Base-by-base conservation (phyloP, 1,140 invertebrate genomes). In the Araneus ventricosus region DNA sequence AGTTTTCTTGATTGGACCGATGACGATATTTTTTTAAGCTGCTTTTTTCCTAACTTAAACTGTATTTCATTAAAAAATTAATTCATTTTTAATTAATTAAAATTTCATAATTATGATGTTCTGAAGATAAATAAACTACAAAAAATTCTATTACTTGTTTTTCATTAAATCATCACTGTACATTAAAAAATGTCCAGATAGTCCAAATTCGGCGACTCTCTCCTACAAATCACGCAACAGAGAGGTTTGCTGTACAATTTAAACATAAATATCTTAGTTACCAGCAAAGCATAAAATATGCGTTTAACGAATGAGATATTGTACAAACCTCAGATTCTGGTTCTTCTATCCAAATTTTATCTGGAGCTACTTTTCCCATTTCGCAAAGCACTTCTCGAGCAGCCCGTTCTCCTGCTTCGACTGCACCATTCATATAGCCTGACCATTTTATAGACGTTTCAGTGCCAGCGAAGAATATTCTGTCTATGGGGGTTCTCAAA, bases 391-490 rank as follows among this genome's bases (percentile, higher is more conserved):
- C 82, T 84, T 96, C 95, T 75, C 95, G 95, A 24, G 96, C 96
- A 30, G 96, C 95, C 34, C 96, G 92, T 93, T 96, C 95, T n/a
- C 96, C 96, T 24, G 95, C 94, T 90, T 96, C 94, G 24, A 96
- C 94, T 5, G 96, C 96, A 45, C 96, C 96, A 79, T 96, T 95
- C 95, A 96, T 96, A 94, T 96, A 96, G 37, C 96, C 96, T 17
- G 95, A 94, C 96, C 96, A 96, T 41, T 95, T 88, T 1, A 95
- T 95, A 6, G 96, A 96, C 6, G 95, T 95, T 94, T 96, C 96
- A 41, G 96, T 96, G 0, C 96, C 96, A 57, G 95, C 96, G 94
- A 96, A 96, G 93, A 95, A 94, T 1, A 96, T 63, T 27, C 94
- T 80, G 57, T 94, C 95, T 52, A 95, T 85, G 37, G 95, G 95